Evolutionary conservation across 2,113 vertebrate species (phyloP).

Genomic region (Serranochromis macrocephalus): DNA sequence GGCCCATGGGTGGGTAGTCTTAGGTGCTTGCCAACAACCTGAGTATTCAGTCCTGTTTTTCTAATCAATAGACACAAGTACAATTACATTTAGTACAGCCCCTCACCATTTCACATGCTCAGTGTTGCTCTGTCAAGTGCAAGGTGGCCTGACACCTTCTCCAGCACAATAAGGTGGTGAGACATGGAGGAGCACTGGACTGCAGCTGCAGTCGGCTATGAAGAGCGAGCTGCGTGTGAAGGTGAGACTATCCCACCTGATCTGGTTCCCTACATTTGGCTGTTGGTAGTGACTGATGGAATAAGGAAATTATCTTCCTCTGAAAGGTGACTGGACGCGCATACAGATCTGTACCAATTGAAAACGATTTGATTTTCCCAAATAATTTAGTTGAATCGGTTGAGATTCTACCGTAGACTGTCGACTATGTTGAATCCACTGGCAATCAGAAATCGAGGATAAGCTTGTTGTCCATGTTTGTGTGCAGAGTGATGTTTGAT

Average conservation of each 20-base stretch:
- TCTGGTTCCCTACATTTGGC: not conserved
- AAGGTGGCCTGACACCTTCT: not conserved
- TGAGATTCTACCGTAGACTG: not conserved
- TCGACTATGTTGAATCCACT: not conserved
- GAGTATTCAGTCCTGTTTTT: not conserved
- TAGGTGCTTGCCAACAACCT: not conserved
- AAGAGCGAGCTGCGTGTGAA: not conserved
- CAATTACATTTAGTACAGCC: not conserved
- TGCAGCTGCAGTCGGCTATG: not conserved
- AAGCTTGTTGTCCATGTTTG: not conserved
- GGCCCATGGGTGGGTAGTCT: not conserved
- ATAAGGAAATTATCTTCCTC: not conserved
- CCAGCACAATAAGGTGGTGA: not conserved
- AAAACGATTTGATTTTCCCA: not conserved
- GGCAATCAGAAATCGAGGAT: rapidly evolving
- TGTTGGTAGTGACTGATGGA: not conserved
- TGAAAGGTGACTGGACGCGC: not conserved
- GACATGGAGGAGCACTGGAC: not conserved
- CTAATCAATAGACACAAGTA: not conserved
- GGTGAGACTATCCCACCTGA: not conserved
- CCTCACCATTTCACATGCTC: not conserved
- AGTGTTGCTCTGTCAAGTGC: not conserved
- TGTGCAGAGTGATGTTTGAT: not conserved
- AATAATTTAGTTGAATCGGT: not conserved
- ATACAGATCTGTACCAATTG: not conserved